Conservation (phyloP, 2,888 invertebrate genomes). For the Romanomermis culicivorax region DNA sequence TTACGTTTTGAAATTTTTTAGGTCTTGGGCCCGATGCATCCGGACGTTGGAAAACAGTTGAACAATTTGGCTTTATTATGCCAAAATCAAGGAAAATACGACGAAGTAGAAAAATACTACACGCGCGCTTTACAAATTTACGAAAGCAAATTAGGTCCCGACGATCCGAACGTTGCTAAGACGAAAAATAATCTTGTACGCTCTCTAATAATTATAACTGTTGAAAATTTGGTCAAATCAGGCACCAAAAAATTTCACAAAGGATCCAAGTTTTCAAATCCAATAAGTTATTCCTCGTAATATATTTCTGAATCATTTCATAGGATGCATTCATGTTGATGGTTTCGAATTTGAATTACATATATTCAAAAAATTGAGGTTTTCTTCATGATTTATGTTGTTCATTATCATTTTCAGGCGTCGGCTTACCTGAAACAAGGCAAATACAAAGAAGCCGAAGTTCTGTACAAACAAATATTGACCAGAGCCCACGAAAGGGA, state of each 20-base stretch:
- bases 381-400: too few relatives aligned
- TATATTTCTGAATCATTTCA: too few relatives aligned
- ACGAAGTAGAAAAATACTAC: conserved; percentile 70
- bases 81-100: conserved; percentile 97
- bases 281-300: too few relatives aligned
- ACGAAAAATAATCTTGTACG: conserved; percentile 35
- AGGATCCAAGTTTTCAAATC: too few relatives aligned
- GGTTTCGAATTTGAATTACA: too few relatives aligned
- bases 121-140: conserved; percentile 91
- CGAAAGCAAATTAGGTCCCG: conserved; percentile 78
- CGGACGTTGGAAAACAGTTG: conserved; percentile 96
- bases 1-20: too few relatives aligned
- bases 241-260: too few relatives aligned
- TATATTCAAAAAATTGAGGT: too few relatives aligned
- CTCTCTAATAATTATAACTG: too few relatives aligned
- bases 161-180: conserved; percentile 96
- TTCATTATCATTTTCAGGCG: conserved; percentile 42
- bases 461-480: conserved; percentile 35
- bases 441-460: conserved; percentile 51
- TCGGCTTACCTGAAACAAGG: conserved; percentile 91
- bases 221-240: too few relatives aligned
- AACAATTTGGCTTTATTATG: conserved; percentile 93
- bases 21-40: conserved; percentile 89
- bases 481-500: conserved; percentile 92
- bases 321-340: too few relatives aligned